Percentiles rank a stretch among this genome's conserved stretches.
These are phyloP conservation scores for Coturnix japonica DNA, from an alignment of 2,113 vertebrate species.

Conservation along the genomic window DNA sequence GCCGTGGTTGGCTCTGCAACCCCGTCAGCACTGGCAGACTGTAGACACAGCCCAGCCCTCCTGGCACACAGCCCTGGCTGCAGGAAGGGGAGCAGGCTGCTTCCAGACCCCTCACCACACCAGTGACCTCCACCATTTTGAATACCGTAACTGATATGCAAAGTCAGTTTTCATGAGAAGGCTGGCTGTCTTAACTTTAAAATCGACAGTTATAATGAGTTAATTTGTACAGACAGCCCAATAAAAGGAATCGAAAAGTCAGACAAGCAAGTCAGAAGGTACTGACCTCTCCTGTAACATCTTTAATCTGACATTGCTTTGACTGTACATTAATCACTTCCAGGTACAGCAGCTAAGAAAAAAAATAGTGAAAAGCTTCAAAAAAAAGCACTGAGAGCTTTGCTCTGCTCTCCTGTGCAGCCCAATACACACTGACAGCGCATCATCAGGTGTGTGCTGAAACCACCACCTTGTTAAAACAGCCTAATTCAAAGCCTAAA, in stretches of 20 bases:
- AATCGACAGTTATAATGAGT: not conserved
- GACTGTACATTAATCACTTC: not conserved
- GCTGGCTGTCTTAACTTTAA: not conserved
- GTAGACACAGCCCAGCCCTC: constrained; percentile 12
- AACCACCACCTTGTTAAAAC: not conserved
- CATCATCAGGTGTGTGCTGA: not conserved
- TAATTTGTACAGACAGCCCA: not conserved
- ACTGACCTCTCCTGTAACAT: not conserved
- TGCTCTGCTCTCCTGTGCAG: not conserved
- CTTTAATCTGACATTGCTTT: not conserved
- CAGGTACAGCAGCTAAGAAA: not conserved
- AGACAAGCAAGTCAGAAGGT: not conserved
- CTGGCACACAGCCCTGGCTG: not conserved
- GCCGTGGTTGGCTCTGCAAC: not conserved
- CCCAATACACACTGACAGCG: not conserved
- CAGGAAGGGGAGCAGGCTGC: not conserved
- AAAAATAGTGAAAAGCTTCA: not conserved
- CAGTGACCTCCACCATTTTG: not conserved
- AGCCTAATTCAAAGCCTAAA: not conserved
- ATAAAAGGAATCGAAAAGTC: not conserved
- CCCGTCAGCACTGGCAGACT: not conserved
- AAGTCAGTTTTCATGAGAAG: not conserved
- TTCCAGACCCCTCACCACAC: not conserved
- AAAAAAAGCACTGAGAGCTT: not conserved
- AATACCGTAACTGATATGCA: not conserved